These are phyloP conservation scores for Sorex fumeus DNA, from an alignment of 2,113 vertebrate species.

Conservation along the genomic window DNA sequence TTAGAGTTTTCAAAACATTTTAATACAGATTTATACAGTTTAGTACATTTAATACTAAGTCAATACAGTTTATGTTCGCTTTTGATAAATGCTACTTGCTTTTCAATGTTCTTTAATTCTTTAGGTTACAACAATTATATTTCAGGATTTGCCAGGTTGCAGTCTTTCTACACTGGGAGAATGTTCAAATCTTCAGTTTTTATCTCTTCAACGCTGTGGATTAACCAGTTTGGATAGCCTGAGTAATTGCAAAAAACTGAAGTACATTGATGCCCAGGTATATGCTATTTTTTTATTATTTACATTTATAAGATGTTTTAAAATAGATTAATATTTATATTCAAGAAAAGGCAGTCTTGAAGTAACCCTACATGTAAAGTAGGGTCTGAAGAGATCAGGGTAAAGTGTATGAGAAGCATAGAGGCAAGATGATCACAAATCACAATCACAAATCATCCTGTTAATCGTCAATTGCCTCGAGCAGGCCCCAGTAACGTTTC, in stretches of 20 bases:
- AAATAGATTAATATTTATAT: neutral
- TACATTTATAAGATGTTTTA: neutral
- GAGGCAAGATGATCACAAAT: neutral
- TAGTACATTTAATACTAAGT: no score
- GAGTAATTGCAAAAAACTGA: slow-evolving; percentile 88
- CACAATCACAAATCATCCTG: no score
- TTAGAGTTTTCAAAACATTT: neutral
- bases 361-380: neutral
- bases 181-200: slow-evolving; percentile 91
- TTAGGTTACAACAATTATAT: slow-evolving; percentile 92
- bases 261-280: slow-evolving; percentile 94
- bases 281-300: neutral
- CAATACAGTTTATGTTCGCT: neutral
- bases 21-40: neutral
- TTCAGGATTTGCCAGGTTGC: slow-evolving; percentile 93
- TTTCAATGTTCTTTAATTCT: slow-evolving; percentile 64
- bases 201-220: slow-evolving; percentile 92
- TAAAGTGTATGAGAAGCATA: neutral
- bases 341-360: slow-evolving; percentile 30
- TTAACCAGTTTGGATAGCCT: slow-evolving; percentile 92
- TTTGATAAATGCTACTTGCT: neutral
- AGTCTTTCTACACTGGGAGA: slow-evolving; percentile 91
- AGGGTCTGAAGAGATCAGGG: neutral
- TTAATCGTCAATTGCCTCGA: no score
- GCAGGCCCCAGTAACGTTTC: no score